Evolutionary conservation across 2,113 vertebrate species (phyloP).

Genomic region (Ceuthmochares aereus): DNA sequence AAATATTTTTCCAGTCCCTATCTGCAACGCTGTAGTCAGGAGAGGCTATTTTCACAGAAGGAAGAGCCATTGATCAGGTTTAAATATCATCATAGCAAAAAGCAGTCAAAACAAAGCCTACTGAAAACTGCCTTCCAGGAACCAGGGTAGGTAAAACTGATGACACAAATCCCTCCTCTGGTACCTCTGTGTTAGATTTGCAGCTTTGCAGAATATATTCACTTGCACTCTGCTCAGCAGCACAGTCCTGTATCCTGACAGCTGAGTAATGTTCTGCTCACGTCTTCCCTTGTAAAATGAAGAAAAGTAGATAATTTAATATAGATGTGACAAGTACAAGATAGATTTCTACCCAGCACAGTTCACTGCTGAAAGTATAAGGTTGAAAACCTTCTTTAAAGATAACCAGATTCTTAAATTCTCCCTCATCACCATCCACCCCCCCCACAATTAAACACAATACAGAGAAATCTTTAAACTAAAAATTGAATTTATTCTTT

Average conservation of each 20-base stretch:
- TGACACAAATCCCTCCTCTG: constrained; percentile 29
- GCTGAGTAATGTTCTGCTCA: constrained; percentile 70
- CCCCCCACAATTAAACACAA: not conserved
- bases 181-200: constrained; percentile 33
- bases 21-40: not conserved
- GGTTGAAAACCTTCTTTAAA: constrained; percentile 38
- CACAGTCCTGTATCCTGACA: constrained; percentile 38
- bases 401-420: not conserved
- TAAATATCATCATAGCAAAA: constrained; percentile 34
- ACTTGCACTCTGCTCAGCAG: constrained; percentile 11
- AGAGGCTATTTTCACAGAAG: not conserved
- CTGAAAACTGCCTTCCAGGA: constrained; percentile 12
- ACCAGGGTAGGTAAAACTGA: not conserved
- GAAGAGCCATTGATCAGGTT: not conserved
- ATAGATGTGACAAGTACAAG: constrained; percentile 64
- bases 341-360: constrained; percentile 49
- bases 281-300: constrained; percentile 69
- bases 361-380: constrained; percentile 35
- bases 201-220: not conserved
- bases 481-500: not conserved
- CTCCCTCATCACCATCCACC: not conserved
- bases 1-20: constrained; percentile 9
- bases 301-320: constrained; percentile 75
- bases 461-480: not conserved
- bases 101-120: constrained; percentile 50